These are phyloP conservation scores for Griposia aprilina DNA, from an alignment of 2,888 invertebrate species.

Conservation along the genomic window DNA sequence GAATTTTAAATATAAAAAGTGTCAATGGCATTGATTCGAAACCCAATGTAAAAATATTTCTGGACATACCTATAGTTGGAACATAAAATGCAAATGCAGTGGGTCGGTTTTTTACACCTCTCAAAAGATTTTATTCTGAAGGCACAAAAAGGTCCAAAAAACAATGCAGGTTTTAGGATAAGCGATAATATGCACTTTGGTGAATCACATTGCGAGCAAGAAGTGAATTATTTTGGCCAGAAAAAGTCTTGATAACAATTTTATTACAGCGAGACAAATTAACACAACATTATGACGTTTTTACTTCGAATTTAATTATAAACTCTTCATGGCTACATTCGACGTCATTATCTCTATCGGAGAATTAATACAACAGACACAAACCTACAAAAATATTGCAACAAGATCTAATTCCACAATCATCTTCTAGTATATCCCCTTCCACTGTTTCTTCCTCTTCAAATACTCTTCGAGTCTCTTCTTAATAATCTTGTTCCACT, in stretches of 20 bases:
- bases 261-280: conserved; percentile 44
- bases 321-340: not conserved
- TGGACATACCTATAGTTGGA: conserved; percentile 21
- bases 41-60: conserved; percentile 4
- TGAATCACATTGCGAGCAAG: conserved; percentile 61
- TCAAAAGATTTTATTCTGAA: conserved; percentile 46
- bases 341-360: not conserved
- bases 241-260: conserved; percentile 32
- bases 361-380: not conserved
- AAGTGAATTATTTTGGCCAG: conserved; percentile 43
- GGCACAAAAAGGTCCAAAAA: conserved; percentile 52
- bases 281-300: conserved; percentile 43
- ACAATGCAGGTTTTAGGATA: conserved; percentile 56
- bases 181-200: conserved; percentile 67
- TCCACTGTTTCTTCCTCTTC: not conserved
- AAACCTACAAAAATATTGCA: not conserved
- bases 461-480: not conserved
- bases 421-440: not conserved
- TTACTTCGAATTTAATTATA: conserved; percentile 29
- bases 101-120: conserved; percentile 47
- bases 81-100: conserved; percentile 33
- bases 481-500: not conserved
- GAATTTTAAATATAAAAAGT: not conserved
- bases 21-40: not conserved
- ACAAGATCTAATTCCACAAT: not conserved